Evolutionary conservation across 1,140 invertebrate genomes (phyloP), one percentile per base, ranked within the genome.

Genomic region (Drosophila athabasca): DNA sequence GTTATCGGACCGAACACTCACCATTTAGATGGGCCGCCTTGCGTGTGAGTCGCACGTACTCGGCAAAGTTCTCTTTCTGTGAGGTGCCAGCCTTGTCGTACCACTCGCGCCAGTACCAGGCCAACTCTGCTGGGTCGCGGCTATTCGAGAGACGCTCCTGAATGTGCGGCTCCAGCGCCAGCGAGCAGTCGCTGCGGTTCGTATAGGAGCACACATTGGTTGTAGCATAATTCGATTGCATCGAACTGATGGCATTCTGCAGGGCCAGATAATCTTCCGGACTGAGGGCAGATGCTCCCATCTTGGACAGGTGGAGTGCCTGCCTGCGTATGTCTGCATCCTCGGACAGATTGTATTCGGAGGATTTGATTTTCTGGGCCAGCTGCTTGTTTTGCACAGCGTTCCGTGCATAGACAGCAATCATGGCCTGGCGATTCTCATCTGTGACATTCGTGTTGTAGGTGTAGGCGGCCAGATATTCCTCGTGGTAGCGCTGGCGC

Each of bases 151-250:
- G 92, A 46, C 95, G 93, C 45, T 94, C 93, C 0, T 94, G 95
- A 8, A 97, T 92, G 75, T 97, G 96, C 62, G 97, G 97, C 83
- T 98, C 96, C 1, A 98, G 90, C 6, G 95, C 93, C 0, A 97
- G 92, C 3, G 95, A 95, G 77, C 97, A 97, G 67, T 95, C 93
- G 78, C 95, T 95, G 0, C 95, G 72, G 70, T 96, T 93, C 8
- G 94, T 93, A 69, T 92, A 95, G 31, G 94, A 94, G 77, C 96
- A 97, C 9, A 97, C 94, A 90, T 95, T 97, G 0, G 96, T 94
- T 1, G 94, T 97, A 8, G 95, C 95, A 79, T 97, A 97, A 61
- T 96, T 95, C 2, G 93, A 94, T 76, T 96, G 93, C 96, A 97
- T 97, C 6, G 94, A 93, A 26, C 94, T 95, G 11, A 95, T 93